phyloP scores from a whole-genome alignment of 2,797 vertebrate species.

The Xiphorhynchus erythropygius region DNA sequence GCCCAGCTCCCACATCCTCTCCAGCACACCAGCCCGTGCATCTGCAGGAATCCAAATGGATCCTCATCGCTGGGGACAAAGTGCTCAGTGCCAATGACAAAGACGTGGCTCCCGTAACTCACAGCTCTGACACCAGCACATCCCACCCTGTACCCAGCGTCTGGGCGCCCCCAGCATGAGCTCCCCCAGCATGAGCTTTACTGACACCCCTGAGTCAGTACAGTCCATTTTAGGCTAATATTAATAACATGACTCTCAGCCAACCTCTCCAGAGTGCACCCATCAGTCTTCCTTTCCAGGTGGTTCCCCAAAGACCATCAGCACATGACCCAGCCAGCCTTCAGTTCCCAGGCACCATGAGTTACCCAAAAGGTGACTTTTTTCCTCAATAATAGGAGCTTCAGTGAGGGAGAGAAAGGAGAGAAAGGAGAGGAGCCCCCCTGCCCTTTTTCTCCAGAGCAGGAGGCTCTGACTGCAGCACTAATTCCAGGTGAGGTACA shows the following conservation, averaged over 20 bases:
- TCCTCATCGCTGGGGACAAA: accelerated
- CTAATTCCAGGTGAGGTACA: neutral
- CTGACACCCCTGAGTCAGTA: neutral
- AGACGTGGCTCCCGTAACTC: neutral
- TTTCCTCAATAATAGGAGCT: neutral
- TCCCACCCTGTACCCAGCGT: accelerated
- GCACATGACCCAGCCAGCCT: accelerated
- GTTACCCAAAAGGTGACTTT: neutral
- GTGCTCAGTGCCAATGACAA: neutral
- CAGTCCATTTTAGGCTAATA: neutral
- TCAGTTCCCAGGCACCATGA: neutral
- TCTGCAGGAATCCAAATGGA: accelerated
- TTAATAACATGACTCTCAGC: neutral
- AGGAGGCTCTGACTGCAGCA: neutral
- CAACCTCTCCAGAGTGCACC: neutral
- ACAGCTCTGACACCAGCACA: accelerated
- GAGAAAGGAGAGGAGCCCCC: neutral
- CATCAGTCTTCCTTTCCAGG: neutral
- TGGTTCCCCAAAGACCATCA: accelerated
- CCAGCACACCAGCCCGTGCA: neutral
- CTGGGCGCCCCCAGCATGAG: neutral
- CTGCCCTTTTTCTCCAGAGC: neutral
- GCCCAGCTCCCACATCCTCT: neutral
- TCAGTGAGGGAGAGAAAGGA: neutral
- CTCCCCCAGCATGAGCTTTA: neutral